Conservation (phyloP, 2,888 invertebrate genomes). For the Sericinus montela region DNA sequence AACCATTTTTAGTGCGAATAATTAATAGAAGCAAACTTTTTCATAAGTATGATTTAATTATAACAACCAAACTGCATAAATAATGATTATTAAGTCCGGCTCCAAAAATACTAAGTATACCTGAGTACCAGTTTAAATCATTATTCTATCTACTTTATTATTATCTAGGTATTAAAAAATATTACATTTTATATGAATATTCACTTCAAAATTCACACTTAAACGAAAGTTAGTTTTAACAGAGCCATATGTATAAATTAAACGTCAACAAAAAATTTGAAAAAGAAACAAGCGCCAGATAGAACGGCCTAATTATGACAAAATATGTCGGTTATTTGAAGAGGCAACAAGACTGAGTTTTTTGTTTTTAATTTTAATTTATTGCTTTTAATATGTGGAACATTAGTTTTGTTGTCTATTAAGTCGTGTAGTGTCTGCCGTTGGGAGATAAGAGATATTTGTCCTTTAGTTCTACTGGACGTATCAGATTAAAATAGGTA, state of each 20-base stretch:
- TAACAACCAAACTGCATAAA: too few species aligned
- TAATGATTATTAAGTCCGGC: too few species aligned
- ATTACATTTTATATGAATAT: too few species aligned
- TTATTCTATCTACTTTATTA: too few species aligned
- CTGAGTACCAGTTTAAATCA: too few species aligned
- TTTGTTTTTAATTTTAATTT: constrained; percentile 48
- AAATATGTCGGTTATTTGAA: constrained; percentile 64
- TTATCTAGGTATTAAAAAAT: too few species aligned
- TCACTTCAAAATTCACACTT: not conserved
- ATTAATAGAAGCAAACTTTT: too few species aligned
- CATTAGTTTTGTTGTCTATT: constrained; percentile 25
- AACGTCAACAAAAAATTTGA: constrained; percentile 37
- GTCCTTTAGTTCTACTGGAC: too few species aligned
- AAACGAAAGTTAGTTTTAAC: constrained; percentile 11
- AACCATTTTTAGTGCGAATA: too few species aligned
- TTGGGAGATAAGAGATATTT: constrained; percentile 7
- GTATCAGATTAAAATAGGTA: too few species aligned
- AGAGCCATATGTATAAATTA: constrained; percentile 30
- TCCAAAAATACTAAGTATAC: too few species aligned
- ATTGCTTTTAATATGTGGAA: constrained; percentile 36
- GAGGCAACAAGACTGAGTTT: constrained; percentile 35
- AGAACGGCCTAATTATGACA: constrained; percentile 63
- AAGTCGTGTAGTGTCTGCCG: constrained; percentile 12
- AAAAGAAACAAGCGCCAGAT: constrained; percentile 58
- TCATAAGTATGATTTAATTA: too few species aligned